Conservation (phyloP, 2,113 vertebrate species). For the Cinclus cinclus region DNA sequence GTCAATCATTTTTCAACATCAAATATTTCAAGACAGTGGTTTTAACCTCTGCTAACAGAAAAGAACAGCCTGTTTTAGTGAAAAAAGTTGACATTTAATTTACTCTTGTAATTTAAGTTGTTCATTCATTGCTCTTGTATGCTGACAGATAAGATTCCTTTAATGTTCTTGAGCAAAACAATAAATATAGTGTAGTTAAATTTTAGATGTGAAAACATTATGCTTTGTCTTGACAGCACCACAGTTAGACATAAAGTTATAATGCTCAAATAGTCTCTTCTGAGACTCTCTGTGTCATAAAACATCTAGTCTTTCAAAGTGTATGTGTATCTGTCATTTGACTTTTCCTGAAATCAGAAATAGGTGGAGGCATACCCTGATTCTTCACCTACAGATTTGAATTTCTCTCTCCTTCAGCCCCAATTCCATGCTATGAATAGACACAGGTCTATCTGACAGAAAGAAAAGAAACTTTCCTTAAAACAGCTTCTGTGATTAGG, state of each 20-base stretch:
- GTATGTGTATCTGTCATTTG: not conserved
- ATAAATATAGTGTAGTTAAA: constrained; percentile 32
- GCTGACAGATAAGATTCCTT: constrained; percentile 23
- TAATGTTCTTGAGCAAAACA: constrained; percentile 33
- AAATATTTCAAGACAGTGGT: not conserved
- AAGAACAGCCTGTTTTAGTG: not conserved
- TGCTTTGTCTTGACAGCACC: constrained; percentile 18
- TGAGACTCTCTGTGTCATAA: not conserved
- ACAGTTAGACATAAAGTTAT: constrained; percentile 34
- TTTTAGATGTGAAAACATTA: constrained; percentile 3
- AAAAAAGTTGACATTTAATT: constrained; percentile 45
- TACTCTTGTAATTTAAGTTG: not conserved
- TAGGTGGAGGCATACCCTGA: not conserved
- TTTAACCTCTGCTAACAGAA: not conserved
- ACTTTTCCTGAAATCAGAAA: not conserved
- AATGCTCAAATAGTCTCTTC: constrained; percentile 28
- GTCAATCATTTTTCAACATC: not conserved
- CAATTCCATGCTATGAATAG: not conserved
- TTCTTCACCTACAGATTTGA: not conserved
- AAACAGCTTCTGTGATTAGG: not conserved
- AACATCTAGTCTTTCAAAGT: not conserved
- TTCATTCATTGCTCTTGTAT: not conserved
- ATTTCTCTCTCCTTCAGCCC: not conserved
- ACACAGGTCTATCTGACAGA: not conserved
- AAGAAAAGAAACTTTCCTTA: not conserved